Percentiles rank a stretch among this genome's conserved stretches.
Conservation (phyloP, 2,797 vertebrate genomes). For the Lithobates pipiens region DNA sequence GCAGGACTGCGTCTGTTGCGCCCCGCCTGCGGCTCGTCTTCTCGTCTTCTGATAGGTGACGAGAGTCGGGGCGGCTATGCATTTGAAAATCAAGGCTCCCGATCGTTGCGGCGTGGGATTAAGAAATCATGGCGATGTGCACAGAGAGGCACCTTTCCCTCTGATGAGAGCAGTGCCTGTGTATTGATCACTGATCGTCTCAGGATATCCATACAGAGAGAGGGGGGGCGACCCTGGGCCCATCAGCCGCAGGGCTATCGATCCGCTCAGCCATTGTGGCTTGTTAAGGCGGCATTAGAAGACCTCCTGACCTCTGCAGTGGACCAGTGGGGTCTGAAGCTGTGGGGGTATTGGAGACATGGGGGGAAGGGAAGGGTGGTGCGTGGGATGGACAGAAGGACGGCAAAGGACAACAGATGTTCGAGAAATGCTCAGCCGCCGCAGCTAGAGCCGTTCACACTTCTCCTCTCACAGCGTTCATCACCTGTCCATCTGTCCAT, state of each 20-base stretch:
- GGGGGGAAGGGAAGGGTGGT: neutral
- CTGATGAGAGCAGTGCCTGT: neutral
- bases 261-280: neutral
- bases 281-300: slow-evolving; percentile 13
- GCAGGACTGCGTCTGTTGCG: too few species aligned
- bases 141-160: neutral
- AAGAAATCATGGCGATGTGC: neutral
- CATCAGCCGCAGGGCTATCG: slow-evolving; percentile 20
- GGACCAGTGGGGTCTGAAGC: neutral
- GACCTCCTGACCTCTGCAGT: slow-evolving; percentile 7
- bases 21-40: neutral
- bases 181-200: slow-evolving; percentile 33
- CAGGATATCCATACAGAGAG: neutral
- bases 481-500: neutral
- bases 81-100: neutral
- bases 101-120: neutral
- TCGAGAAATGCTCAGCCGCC: neutral
- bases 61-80: neutral
- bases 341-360: too few species aligned
- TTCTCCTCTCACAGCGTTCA: neutral
- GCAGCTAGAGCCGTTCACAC: neutral
- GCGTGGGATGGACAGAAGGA: neutral
- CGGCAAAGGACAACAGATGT: neutral
- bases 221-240: neutral
- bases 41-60: neutral